Evolutionary conservation across 2,888 invertebrate genomes (phyloP).

Genomic region (Ceramica pisi): DNA sequence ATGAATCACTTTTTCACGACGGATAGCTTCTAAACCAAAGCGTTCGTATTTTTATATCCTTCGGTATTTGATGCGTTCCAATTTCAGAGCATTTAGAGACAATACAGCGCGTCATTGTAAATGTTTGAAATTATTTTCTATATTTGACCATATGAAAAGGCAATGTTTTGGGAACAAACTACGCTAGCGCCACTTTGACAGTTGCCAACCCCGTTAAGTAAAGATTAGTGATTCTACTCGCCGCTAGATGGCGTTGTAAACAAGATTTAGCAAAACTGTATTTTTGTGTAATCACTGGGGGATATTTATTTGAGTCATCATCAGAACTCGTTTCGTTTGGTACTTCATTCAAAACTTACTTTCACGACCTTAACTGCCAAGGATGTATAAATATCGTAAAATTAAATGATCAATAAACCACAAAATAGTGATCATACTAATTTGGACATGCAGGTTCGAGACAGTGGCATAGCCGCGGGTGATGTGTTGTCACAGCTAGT

Average conservation of each 20-base stretch:
- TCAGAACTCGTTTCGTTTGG: conserved; percentile 32
- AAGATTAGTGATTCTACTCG: conserved; percentile 73
- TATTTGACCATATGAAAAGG: no score
- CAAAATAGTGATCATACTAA: conserved; percentile 37
- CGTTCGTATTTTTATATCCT: no score
- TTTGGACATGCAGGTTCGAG: conserved; percentile 44
- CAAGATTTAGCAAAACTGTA: not conserved
- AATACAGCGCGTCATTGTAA: no score
- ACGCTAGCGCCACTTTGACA: no score
- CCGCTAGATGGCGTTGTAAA: conserved; percentile 75
- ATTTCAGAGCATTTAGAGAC: no score
- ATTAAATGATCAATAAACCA: conserved; percentile 44
- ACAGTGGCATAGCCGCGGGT: conserved; percentile 49
- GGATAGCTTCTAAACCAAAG: no score
- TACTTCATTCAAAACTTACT: conserved; percentile 47
- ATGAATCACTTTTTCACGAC: no score
- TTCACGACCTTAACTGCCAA: conserved; percentile 53
- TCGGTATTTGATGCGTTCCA: no score
- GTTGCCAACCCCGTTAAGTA: no score
- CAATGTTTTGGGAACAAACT: no score
- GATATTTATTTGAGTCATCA: conserved; percentile 34
- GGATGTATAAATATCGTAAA: conserved; percentile 39
- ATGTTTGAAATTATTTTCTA: no score
- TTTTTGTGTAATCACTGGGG: conserved; percentile 3
- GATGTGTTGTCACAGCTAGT: conserved; percentile 50